Percentiles rank a stretch among this genome's conserved stretches.
phyloP scores from a whole-genome alignment of 2,888 invertebrate genomes.

The Nomada fucata region DNA sequence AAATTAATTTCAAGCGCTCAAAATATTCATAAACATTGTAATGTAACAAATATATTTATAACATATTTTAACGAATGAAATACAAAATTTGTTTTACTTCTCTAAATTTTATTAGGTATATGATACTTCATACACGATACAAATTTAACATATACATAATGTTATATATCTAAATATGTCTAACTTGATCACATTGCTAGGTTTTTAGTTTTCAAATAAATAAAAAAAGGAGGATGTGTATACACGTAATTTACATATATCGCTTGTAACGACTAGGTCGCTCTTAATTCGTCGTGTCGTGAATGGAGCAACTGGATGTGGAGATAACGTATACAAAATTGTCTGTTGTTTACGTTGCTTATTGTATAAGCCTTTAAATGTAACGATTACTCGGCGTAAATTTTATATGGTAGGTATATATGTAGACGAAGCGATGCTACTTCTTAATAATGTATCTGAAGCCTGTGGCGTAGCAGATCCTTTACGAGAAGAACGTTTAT shows the following conservation, averaged over 20 bases:
- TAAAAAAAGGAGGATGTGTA: constrained; percentile 37
- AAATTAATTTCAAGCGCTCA: neutral
- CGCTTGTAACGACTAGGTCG: constrained; percentile 31
- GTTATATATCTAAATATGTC: constrained; percentile 28
- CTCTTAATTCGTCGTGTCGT: constrained; percentile 44
- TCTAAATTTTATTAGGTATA: constrained; percentile 21
- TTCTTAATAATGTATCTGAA: constrained; percentile 78
- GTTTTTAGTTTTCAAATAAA: constrained; percentile 32
- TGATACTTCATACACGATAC: constrained; percentile 43
- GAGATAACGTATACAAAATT: constrained; percentile 56
- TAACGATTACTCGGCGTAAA: constrained; percentile 21
- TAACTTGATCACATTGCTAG: constrained; percentile 49
- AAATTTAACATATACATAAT: constrained; percentile 54
- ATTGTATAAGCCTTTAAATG: constrained; percentile 41
- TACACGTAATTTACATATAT: constrained; percentile 18
- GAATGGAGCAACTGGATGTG: constrained; percentile 53
- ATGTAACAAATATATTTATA: neutral
- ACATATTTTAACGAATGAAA: too few species aligned
- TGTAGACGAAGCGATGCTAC: constrained; percentile 76
- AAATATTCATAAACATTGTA: neutral
- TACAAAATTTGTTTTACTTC: neutral
- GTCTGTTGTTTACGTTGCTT: constrained; percentile 49
- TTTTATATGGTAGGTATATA: constrained; percentile 80
- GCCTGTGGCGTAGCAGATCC: constrained; percentile 75
- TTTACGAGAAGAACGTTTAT: constrained; percentile 81